Conservation (phyloP, 2,113 vertebrate species). For the Chloropsis cyanopogon region DNA sequence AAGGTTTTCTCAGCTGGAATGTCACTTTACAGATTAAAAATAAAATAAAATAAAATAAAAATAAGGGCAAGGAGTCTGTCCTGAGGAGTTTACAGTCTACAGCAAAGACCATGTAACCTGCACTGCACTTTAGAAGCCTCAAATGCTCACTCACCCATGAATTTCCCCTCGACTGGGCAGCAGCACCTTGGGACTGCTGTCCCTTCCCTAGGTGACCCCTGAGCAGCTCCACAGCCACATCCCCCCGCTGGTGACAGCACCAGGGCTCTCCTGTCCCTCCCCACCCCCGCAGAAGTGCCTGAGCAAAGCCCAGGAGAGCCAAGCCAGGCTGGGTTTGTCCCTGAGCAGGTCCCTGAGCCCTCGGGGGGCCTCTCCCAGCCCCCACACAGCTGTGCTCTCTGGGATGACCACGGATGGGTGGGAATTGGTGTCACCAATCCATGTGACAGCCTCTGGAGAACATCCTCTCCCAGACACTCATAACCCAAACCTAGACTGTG, state of each 20-base stretch:
- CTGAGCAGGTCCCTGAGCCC: not conserved
- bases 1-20: not conserved
- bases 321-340: not conserved
- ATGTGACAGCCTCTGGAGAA: fast-evolving
- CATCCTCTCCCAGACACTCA: not conserved
- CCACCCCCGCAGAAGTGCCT: slow-evolving; percentile 1
- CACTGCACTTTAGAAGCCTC: slow-evolving; percentile 68
- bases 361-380: not conserved
- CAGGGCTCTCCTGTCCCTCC: not conserved
- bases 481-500: fast-evolving
- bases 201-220: not conserved
- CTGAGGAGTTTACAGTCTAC: slow-evolving; percentile 43
- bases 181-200: not conserved
- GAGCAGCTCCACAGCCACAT: not conserved
- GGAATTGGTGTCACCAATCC: not conserved
- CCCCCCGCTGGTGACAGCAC: not conserved
- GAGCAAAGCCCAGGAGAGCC: not conserved
- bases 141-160: not conserved
- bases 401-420: fast-evolving
- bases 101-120: slow-evolving; percentile 58
- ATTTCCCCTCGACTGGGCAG: not conserved
- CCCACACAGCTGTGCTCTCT: not conserved
- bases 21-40: not conserved
- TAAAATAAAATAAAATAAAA: not conserved
- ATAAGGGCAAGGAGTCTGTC: not conserved